A percentile compares a stretch with the other conserved stretches of the same genome.
phyloP scores from a whole-genome alignment of 1,140 invertebrate genomes.

The Bombus ignitus region DNA sequence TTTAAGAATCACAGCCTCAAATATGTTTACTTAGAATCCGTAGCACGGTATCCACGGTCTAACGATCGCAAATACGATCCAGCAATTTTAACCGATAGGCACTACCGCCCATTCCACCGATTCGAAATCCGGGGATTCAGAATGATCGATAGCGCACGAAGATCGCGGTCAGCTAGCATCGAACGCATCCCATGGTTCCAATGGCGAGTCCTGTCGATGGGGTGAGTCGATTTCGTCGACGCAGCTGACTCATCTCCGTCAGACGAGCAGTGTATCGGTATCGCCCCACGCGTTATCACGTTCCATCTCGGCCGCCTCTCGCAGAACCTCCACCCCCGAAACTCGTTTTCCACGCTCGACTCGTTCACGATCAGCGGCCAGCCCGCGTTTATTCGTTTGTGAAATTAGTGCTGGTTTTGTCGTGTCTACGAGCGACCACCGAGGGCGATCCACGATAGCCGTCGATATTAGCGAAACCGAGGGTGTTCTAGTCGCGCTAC shows the following conservation, averaged over 20 bases:
- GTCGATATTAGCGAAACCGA: neutral
- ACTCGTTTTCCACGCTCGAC: slow-evolving; percentile 64
- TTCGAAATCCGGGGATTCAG: slow-evolving; percentile 39
- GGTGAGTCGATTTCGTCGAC: slow-evolving; percentile 24
- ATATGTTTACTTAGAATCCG: too few species aligned
- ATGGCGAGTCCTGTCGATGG: slow-evolving; percentile 12
- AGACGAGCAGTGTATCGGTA: slow-evolving; percentile 74
- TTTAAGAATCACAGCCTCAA: too few species aligned
- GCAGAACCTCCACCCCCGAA: slow-evolving; percentile 60
- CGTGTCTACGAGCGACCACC: slow-evolving; percentile 73
- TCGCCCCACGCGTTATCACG: slow-evolving; percentile 75
- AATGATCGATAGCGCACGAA: slow-evolving; percentile 50
- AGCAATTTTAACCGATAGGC: too few species aligned
- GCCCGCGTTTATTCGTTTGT: slow-evolving; percentile 81
- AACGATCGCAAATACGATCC: too few species aligned
- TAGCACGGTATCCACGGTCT: too few species aligned
- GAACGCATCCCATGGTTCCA: neutral
- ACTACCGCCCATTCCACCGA: too few species aligned
- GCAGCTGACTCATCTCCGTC: slow-evolving; percentile 74
- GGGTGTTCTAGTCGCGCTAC: neutral
- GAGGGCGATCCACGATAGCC: neutral
- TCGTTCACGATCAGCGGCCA: slow-evolving; percentile 44
- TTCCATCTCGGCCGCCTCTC: slow-evolving; percentile 58
- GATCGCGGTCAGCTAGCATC: neutral
- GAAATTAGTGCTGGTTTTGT: slow-evolving; percentile 82